Conservation (phyloP, 2,797 vertebrate genomes). For the Clamator glandarius region DNA sequence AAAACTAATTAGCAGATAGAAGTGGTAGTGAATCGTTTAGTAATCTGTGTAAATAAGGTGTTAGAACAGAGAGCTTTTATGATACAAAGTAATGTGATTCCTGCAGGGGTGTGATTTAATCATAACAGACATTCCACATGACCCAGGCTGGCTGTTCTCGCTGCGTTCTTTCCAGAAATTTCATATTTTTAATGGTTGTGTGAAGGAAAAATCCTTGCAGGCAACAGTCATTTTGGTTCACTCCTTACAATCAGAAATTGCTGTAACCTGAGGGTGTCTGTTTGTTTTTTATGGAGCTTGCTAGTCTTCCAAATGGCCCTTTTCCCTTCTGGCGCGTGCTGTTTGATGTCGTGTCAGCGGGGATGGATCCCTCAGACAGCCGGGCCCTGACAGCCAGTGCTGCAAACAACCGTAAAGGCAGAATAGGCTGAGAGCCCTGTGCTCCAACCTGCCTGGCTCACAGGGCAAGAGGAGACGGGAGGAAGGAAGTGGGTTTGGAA, state of each 20-base stretch:
- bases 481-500: slow-evolving; percentile 52
- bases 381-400: slow-evolving; percentile 63
- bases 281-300: slow-evolving; percentile 55
- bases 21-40: slow-evolving; percentile 81
- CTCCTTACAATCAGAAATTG: slow-evolving; percentile 59
- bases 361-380: slow-evolving; percentile 33
- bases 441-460: slow-evolving; percentile 22
- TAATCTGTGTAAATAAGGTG: slow-evolving; percentile 86
- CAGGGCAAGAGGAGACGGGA: slow-evolving; percentile 29
- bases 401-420: neutral
- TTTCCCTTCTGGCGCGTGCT: slow-evolving; percentile 58
- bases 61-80: slow-evolving; percentile 80
- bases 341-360: slow-evolving; percentile 21
- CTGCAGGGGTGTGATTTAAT: slow-evolving; percentile 81
- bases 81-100: slow-evolving; percentile 78
- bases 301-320: slow-evolving; percentile 79
- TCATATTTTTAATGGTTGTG: slow-evolving; percentile 82
- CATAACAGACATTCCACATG: slow-evolving; percentile 78
- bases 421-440: slow-evolving; percentile 31
- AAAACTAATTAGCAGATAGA: slow-evolving; percentile 82
- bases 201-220: slow-evolving; percentile 83
- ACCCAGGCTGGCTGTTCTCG: slow-evolving; percentile 69
- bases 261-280: slow-evolving; percentile 50
- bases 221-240: slow-evolving; percentile 74
- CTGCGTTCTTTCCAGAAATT: slow-evolving; percentile 78